A percentile compares a stretch with the other conserved stretches of the same genome.
Conservation (phyloP, 2,888 invertebrate species). For the Eupeodes latifasciatus region DNA sequence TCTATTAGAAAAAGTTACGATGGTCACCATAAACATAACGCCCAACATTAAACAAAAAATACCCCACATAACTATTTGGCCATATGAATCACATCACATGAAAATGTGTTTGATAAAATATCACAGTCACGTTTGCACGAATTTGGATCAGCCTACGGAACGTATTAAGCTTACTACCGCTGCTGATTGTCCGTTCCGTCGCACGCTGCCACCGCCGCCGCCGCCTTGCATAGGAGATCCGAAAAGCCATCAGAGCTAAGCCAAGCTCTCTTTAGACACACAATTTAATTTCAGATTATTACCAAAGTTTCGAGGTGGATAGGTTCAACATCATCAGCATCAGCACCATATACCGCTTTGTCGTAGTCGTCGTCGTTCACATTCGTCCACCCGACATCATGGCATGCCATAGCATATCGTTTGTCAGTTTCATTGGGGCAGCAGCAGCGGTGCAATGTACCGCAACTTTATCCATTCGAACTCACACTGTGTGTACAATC, state of each 20-base stretch:
- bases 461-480: slow-evolving; percentile 61
- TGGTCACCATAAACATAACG: slow-evolving; percentile 8
- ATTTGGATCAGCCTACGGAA: slow-evolving; percentile 75
- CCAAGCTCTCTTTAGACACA: slow-evolving; percentile 56
- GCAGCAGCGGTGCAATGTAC: slow-evolving; percentile 16
- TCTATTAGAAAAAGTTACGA: background rate
- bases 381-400: background rate
- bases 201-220: too few species aligned
- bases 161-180: slow-evolving; percentile 59
- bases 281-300: slow-evolving; percentile 71
- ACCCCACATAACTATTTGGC: slow-evolving; percentile 57
- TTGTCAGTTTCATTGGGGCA: slow-evolving; percentile 36
- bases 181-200: slow-evolving; percentile 14
- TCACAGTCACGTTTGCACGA: slow-evolving; percentile 77
- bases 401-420: background rate
- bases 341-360: background rate
- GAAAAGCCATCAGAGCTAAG: slow-evolving; percentile 3
- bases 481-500: slow-evolving; percentile 38
- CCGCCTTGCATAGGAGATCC: background rate
- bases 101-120: slow-evolving; percentile 72
- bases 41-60: slow-evolving; percentile 31
- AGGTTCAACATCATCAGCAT: slow-evolving; percentile 38
- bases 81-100: slow-evolving; percentile 64
- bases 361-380: background rate
- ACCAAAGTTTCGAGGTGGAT: slow-evolving; percentile 45